Percentiles rank a stretch among this genome's conserved stretches.
Evolutionary conservation across 2,113 vertebrate genomes (phyloP).

Genomic region (Trichomycterus rosablanca): DNA sequence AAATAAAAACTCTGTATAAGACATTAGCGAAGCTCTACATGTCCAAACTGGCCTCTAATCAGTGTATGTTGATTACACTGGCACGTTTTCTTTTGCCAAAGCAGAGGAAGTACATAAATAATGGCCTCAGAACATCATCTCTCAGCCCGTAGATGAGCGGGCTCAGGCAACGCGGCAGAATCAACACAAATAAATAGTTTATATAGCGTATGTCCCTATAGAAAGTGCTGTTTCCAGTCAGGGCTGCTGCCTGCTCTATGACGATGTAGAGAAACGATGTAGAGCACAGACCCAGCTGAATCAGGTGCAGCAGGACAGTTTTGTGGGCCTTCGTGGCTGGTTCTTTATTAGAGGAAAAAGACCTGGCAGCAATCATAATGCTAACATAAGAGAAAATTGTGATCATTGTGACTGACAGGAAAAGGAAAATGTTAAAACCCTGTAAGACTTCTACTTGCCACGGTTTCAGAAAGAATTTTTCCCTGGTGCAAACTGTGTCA

Average conservation of each 20-base stretch:
- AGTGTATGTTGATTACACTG: neutral
- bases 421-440: slow-evolving; percentile 13
- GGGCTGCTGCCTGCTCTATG: slow-evolving; percentile 12
- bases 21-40: too few relatives aligned
- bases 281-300: slow-evolving; percentile 35
- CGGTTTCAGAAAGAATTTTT: slow-evolving; percentile 7
- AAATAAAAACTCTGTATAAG: too few relatives aligned
- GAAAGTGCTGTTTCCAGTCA: neutral
- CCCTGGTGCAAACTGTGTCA: slow-evolving; percentile 9
- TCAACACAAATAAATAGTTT: slow-evolving; percentile 29
- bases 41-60: too few relatives aligned
- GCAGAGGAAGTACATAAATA: slow-evolving; percentile 24
- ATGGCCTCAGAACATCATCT: slow-evolving; percentile 21
- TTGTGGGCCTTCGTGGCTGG: slow-evolving; percentile 20
- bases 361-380: slow-evolving; percentile 33
- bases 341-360: slow-evolving; percentile 36
- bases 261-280: slow-evolving; percentile 6
- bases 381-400: slow-evolving; percentile 33
- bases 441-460: slow-evolving; percentile 31
- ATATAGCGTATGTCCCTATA: neutral
- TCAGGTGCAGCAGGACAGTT: slow-evolving; percentile 23
- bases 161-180: slow-evolving; percentile 41
- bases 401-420: slow-evolving; percentile 12
- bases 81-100: neutral
- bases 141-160: slow-evolving; percentile 46